These are phyloP conservation scores for Machimus atricapillus DNA, from an alignment of 2,888 invertebrate species.

Conservation along the genomic window DNA sequence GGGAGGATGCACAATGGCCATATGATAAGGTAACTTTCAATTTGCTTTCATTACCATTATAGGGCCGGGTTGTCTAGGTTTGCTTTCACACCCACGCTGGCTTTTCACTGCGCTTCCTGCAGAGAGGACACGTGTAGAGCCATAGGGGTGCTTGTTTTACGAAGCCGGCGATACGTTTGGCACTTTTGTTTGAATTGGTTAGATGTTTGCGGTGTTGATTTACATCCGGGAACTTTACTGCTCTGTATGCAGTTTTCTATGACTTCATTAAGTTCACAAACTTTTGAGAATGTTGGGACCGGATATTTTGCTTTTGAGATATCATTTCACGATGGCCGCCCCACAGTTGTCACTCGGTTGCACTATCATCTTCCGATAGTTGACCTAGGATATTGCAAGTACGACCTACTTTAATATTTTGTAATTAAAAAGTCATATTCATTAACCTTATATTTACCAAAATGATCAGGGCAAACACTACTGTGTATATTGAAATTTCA, in stretches of 20 bases:
- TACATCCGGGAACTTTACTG: neutral
- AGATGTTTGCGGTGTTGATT: neutral
- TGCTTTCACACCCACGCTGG: neutral
- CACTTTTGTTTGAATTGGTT: neutral
- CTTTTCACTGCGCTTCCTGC: neutral
- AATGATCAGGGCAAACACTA: too few species aligned
- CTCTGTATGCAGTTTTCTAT: neutral
- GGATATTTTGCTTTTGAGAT: neutral
- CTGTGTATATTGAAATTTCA: too few species aligned
- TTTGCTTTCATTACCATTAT: neutral
- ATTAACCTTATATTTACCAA: too few species aligned
- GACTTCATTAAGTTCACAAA: neutral
- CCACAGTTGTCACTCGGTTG: too few species aligned
- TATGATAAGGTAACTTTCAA: constrained; percentile 47
- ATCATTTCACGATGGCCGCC: too few species aligned
- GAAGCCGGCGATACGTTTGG: neutral
- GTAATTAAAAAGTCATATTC: too few species aligned
- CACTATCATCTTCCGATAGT: too few species aligned
- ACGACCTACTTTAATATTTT: too few species aligned
- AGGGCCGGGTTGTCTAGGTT: neutral
- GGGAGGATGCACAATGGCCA: constrained; percentile 45
- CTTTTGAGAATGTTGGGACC: neutral
- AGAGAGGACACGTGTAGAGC: neutral
- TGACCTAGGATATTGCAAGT: too few species aligned
- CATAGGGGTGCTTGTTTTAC: neutral